Evolutionary conservation across 1,140 invertebrate genomes (phyloP).

Genomic region (Aphidius gifuensis): DNA sequence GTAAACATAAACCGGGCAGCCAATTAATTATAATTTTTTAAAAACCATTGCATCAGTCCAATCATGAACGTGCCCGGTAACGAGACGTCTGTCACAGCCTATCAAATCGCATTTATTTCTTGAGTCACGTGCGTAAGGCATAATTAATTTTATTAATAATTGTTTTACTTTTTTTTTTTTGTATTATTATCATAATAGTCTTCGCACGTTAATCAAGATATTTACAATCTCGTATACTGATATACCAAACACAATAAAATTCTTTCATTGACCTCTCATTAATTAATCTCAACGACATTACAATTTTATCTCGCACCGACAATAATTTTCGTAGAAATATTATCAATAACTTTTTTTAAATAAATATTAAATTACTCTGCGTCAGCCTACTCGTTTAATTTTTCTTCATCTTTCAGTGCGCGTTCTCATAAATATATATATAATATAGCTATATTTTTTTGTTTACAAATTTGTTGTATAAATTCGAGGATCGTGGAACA

Average conservation of each 20-base stretch:
- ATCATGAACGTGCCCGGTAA: constrained; percentile 27
- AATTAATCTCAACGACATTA: too few species aligned
- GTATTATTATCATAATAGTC: constrained; percentile 15
- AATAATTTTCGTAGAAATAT: neutral
- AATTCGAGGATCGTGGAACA: constrained; percentile 24
- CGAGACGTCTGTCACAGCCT: constrained; percentile 47
- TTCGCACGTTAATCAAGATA: constrained; percentile 4
- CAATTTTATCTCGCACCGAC: too few species aligned
- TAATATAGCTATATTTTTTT: too few species aligned
- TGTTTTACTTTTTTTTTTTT: constrained; percentile 23
- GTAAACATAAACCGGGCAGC: neutral
- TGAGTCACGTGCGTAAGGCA: neutral
- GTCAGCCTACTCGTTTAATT: constrained; percentile 22
- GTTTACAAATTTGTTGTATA: constrained; percentile 40
- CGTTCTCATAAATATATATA: constrained; percentile 3
- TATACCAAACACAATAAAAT: neutral
- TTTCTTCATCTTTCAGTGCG: constrained; percentile 28
- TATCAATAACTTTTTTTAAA: constrained; percentile 1
- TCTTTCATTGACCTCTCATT: too few species aligned
- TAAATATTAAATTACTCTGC: constrained; percentile 3
- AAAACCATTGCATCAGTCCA: neutral
- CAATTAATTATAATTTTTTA: constrained; percentile 1
- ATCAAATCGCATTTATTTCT: constrained; percentile 23
- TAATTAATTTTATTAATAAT: neutral
- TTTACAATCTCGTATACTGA: constrained; percentile 36